Evolutionary conservation across 2,113 vertebrate genomes (phyloP).

Genomic region (Gasterosteus aculeatus): DNA sequence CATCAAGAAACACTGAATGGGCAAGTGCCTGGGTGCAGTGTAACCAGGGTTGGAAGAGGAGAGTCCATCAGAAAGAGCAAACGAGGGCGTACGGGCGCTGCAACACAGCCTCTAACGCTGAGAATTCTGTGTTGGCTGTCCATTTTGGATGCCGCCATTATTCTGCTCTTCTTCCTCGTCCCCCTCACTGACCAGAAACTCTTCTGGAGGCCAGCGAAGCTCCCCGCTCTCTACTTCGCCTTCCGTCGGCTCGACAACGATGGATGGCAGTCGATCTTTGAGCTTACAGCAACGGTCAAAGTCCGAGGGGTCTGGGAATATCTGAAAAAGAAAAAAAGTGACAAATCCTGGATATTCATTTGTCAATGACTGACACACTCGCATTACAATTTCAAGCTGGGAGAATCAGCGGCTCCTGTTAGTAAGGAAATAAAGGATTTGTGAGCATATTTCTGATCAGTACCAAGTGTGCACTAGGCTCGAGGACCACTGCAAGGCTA

Average conservation of each 20-base stretch:
- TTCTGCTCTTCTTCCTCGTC: conserved; percentile 80
- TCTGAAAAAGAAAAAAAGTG: conserved; percentile 77
- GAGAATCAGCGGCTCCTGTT: background rate
- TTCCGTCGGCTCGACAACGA: conserved; percentile 95
- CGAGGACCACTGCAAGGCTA: conserved; percentile 17
- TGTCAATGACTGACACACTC: background rate
- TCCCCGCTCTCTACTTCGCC: conserved; percentile 96
- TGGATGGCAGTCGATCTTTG: conserved; percentile 96
- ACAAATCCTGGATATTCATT: background rate
- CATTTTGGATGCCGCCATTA: conserved; percentile 78
- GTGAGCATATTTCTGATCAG: conserved; percentile 26
- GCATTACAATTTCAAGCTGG: background rate
- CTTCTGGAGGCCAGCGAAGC: conserved; percentile 96
- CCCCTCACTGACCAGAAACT: conserved; percentile 90
- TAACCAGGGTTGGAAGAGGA: conserved; percentile 60
- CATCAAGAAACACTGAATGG: conserved; percentile 12
- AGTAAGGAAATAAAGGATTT: background rate
- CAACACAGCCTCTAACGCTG: conserved; percentile 68
- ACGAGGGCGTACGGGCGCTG: background rate
- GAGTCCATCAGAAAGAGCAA: conserved; percentile 16
- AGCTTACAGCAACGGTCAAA: conserved; percentile 96
- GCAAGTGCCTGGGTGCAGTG: conserved; percentile 54
- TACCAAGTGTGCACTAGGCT: background rate
- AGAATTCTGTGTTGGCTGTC: conserved; percentile 73
- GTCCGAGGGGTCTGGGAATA: conserved; percentile 96